Conservation (phyloP, 2,797 vertebrate genomes). For the Cyprinella venusta region DNA sequence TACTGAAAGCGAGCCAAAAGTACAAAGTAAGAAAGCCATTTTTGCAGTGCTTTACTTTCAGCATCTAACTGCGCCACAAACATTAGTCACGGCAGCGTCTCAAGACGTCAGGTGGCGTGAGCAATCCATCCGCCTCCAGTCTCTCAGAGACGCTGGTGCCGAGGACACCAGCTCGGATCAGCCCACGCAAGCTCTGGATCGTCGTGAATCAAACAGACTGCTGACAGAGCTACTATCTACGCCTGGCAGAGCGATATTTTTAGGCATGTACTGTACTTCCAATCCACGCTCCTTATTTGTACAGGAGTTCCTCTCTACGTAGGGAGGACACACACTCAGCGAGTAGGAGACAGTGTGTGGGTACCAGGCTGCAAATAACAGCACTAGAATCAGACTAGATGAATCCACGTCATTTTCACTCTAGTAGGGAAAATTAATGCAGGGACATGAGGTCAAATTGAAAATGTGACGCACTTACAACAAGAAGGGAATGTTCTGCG, state of each 20-base stretch:
- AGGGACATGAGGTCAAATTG: conserved; percentile 14
- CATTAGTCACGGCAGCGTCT: conserved; percentile 67
- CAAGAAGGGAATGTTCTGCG: neutral
- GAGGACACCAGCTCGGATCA: conserved; percentile 62
- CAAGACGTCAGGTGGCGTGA: conserved; percentile 68
- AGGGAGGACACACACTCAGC: conserved; percentile 56
- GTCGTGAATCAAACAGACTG: conserved; percentile 67
- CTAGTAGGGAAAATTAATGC: neutral
- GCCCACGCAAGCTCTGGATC: conserved; percentile 74
- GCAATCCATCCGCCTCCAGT: conserved; percentile 74
- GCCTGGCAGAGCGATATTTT: conserved; percentile 72
- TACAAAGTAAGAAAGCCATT: neutral
- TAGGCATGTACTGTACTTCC: conserved; percentile 68
- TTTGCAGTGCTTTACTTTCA: neutral
- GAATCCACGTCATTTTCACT: conserved; percentile 29
- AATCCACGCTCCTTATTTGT: conserved; percentile 75
- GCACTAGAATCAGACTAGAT: conserved; percentile 30
- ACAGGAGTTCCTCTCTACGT: conserved; percentile 53
- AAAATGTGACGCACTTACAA: neutral
- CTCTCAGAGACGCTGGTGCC: conserved; percentile 74
- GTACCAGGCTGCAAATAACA: conserved; percentile 60
- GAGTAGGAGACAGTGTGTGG: conserved; percentile 63
- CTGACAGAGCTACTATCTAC: conserved; percentile 54
- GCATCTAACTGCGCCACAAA: conserved; percentile 57
- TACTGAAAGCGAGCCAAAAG: neutral